Evolutionary conservation across 1,140 invertebrate species (phyloP).

Genomic region (Diabrotica undecimpunctata): DNA sequence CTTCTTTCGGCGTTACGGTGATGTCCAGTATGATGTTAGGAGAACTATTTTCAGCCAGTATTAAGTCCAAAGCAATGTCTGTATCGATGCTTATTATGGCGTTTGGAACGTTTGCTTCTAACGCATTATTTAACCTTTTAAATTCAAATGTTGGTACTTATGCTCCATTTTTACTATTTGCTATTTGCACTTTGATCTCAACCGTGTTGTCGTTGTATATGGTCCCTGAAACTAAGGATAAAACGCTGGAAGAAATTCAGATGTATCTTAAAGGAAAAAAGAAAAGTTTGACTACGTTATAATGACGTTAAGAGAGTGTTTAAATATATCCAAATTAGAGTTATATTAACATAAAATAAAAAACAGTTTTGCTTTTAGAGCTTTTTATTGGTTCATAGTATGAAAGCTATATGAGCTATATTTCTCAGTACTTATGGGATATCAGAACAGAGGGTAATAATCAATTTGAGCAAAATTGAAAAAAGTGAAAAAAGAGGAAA

Average conservation of each 20-base stretch:
- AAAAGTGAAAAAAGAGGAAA: too few relatives aligned
- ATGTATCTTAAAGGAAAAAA: slow-evolving; percentile 56
- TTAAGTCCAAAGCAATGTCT: slow-evolving; percentile 36
- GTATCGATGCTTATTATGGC: slow-evolving; percentile 29
- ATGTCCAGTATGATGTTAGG: slow-evolving; percentile 38
- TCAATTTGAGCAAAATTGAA: too few relatives aligned
- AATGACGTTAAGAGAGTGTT: too few relatives aligned
- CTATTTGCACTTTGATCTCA: slow-evolving; percentile 67
- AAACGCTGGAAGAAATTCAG: slow-evolving; percentile 85
- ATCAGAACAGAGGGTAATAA: too few relatives aligned
- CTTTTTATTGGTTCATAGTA: too few relatives aligned
- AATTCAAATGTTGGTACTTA: slow-evolving; percentile 58
- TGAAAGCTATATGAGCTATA: too few relatives aligned
- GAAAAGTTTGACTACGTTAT: too few relatives aligned
- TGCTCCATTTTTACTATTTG: slow-evolving; percentile 79
- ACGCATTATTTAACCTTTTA: slow-evolving; percentile 44
- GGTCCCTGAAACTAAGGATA: slow-evolving; percentile 90
- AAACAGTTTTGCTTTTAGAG: too few relatives aligned
- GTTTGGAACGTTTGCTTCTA: slow-evolving; percentile 41
- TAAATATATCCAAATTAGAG: too few relatives aligned
- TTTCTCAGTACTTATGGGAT: too few relatives aligned
- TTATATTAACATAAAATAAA: too few relatives aligned
- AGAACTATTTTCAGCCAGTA: slow-evolving; percentile 40
- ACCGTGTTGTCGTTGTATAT: slow-evolving; percentile 72
- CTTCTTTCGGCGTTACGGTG: slow-evolving; percentile 35